Percentiles rank a stretch among this genome's conserved stretches.
phyloP scores from a whole-genome alignment of 2,797 vertebrate species.

The Discoglossus pictus region DNA sequence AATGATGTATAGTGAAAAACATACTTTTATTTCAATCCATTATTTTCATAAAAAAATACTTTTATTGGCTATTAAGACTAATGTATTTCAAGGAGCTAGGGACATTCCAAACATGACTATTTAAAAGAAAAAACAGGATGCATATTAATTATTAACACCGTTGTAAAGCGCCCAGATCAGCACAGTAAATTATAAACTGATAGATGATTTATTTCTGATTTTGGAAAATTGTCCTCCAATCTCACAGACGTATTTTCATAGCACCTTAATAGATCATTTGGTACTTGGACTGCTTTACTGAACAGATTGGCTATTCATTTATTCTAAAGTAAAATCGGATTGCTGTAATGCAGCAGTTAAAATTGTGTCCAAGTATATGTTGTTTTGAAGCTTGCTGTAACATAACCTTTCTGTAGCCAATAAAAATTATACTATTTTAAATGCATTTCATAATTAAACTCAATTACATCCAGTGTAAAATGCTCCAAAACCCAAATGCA shows the following conservation, averaged over 20 bases:
- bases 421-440: constrained; percentile 33
- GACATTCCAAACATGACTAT: too few relatives aligned
- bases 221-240: constrained; percentile 28
- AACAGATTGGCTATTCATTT: constrained; percentile 48
- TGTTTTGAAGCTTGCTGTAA: constrained; percentile 21
- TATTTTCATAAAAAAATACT: too few relatives aligned
- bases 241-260: constrained; percentile 22
- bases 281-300: constrained; percentile 41
- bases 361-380: constrained; percentile 20
- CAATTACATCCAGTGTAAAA: constrained; percentile 11
- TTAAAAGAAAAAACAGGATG: not conserved
- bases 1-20: too few relatives aligned
- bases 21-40: too few relatives aligned
- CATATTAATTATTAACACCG: constrained; percentile 9
- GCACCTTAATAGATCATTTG: constrained; percentile 35
- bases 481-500: too few relatives aligned
- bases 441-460: constrained; percentile 19
- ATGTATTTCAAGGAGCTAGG: too few relatives aligned
- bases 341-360: constrained; percentile 27
- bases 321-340: constrained; percentile 38
- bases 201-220: constrained; percentile 40
- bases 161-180: not conserved
- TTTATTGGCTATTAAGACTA: too few relatives aligned
- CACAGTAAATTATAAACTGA: constrained; percentile 14
- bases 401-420: constrained; percentile 35